Conservation (phyloP, 2,797 vertebrate genomes). For the Lepilemur septentrionalis region DNA sequence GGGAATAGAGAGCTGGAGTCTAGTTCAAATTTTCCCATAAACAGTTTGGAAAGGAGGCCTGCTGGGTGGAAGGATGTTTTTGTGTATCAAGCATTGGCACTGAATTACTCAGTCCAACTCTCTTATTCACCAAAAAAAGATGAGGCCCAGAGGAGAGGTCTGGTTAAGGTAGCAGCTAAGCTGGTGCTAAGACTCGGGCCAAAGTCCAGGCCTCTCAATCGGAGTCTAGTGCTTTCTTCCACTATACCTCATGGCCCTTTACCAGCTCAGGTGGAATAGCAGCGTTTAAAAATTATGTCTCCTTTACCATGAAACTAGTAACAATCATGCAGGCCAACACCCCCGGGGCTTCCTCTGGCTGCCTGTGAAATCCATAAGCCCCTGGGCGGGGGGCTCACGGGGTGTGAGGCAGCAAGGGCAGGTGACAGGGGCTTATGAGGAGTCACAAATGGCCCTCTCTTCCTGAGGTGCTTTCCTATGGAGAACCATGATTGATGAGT, state of each 20-base stretch:
- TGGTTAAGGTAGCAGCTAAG: background rate
- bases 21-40: background rate
- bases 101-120: background rate
- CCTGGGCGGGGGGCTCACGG: background rate
- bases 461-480: background rate
- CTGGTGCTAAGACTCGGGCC: background rate
- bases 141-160: background rate
- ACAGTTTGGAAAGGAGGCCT: background rate
- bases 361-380: background rate
- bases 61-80: background rate
- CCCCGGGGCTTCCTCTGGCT: background rate
- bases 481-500: background rate
- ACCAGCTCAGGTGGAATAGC: background rate
- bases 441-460: background rate
- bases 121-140: background rate
- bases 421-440: background rate
- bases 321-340: background rate
- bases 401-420: background rate
- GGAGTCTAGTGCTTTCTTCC: background rate
- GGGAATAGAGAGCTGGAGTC: background rate
- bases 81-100: background rate
- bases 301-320: background rate
- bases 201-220: background rate
- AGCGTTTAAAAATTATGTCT: background rate
- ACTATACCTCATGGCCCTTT: accelerated